Conservation (phyloP, 2,113 vertebrate genomes). For the Elaphurus davidianus region DNA sequence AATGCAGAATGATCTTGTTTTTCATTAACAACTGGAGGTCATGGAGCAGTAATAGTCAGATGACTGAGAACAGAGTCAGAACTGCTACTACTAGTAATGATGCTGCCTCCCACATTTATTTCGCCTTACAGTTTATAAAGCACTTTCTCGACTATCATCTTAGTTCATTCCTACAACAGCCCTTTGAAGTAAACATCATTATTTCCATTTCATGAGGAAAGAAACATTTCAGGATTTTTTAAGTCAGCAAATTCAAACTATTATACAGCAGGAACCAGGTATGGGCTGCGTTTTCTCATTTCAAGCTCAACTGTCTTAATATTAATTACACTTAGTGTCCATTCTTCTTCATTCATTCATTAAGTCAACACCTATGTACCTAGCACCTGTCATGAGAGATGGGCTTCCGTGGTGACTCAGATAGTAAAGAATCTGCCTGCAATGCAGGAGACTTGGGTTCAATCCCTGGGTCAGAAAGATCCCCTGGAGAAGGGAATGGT, state of each 20-base stretch:
- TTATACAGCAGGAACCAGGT: not conserved
- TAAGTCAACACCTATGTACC: not conserved
- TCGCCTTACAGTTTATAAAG: not conserved
- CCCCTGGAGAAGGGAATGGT: not conserved
- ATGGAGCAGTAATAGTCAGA: rapidly evolving
- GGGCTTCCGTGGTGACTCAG: not conserved
- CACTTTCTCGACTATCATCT: rapidly evolving
- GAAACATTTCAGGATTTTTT: not conserved
- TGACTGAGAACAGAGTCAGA: not conserved
- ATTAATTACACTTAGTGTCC: not conserved
- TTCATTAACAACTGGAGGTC: not conserved
- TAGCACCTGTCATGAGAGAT: not conserved
- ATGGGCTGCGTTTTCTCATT: not conserved
- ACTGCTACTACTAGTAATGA: not conserved
- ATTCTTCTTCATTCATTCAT: not conserved
- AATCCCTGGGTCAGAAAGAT: not conserved
- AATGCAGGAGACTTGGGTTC: not conserved
- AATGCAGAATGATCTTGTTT: not conserved
- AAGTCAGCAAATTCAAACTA: not conserved
- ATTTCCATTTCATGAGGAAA: not conserved
- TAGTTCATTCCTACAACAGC: not conserved
- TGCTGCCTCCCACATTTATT: not conserved
- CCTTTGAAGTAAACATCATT: not conserved
- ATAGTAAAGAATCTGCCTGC: not conserved
- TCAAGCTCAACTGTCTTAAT: not conserved